Evolutionary conservation across 2,113 vertebrate genomes (phyloP).

Genomic region (Equus przewalskii): DNA sequence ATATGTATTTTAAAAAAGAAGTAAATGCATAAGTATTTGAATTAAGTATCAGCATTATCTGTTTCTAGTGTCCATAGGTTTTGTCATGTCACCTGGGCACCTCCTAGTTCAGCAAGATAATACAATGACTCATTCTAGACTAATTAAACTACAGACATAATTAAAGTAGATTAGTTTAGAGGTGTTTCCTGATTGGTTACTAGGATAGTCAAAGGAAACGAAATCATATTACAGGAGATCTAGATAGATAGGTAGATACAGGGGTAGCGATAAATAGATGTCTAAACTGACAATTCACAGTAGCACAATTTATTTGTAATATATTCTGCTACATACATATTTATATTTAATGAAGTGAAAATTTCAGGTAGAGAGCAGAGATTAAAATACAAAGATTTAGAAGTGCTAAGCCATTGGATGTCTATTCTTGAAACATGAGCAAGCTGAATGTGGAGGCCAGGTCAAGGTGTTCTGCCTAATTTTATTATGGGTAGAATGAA

Average conservation of each 20-base stretch:
- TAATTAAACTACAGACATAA: slow-evolving; percentile 40
- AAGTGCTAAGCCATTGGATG: background rate
- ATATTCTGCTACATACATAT: slow-evolving; percentile 66
- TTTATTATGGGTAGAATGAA: background rate
- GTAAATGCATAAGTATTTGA: background rate
- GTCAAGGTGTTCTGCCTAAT: background rate
- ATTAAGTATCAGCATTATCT: slow-evolving; percentile 47
- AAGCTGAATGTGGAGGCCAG: background rate
- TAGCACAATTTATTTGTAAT: slow-evolving; percentile 71
- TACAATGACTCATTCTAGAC: slow-evolving; percentile 33
- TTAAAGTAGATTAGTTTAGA: slow-evolving; percentile 31
- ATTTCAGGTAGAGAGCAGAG: background rate
- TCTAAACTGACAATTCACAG: slow-evolving; percentile 58
- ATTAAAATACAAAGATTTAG: background rate
- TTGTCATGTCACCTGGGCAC: background rate
- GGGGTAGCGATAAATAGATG: background rate
- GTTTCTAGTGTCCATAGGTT: slow-evolving; percentile 52
- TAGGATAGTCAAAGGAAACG: slow-evolving; percentile 69
- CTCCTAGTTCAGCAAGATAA: background rate
- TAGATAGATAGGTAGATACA: background rate
- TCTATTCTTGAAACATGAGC: background rate
- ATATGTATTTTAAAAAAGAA: background rate
- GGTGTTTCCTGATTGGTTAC: slow-evolving; percentile 42
- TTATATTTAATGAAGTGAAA: background rate
- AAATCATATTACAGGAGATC: slow-evolving; percentile 71